Percentiles rank a stretch among this genome's conserved stretches.
Evolutionary conservation across 1,140 invertebrate genomes (phyloP).

Genomic region (Drosophila paulistorum): DNA sequence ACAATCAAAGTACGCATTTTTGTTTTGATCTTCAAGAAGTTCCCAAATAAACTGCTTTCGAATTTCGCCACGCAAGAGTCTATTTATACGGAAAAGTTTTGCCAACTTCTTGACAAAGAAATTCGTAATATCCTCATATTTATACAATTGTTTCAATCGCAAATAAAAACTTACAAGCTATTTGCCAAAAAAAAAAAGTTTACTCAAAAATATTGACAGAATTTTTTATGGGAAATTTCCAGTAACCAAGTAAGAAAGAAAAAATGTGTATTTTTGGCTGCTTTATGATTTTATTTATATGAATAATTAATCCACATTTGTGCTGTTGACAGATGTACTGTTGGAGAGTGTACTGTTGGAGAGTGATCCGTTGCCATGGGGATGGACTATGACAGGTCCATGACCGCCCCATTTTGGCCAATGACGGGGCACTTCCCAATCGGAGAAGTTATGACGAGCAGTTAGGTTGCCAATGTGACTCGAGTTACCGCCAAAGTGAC

Average conservation of each 20-base stretch:
- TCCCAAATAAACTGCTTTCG: neutral
- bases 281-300: neutral
- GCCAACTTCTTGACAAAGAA: slow-evolving; percentile 2
- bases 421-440: too few relatives aligned
- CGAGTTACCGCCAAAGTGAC: neutral
- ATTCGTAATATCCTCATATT: slow-evolving; percentile 6
- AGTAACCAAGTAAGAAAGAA: neutral
- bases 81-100: slow-evolving; percentile 11
- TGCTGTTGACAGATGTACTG: too few relatives aligned
- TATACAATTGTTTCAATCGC: slow-evolving; percentile 17
- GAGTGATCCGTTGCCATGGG: too few relatives aligned
- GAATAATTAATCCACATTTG: too few relatives aligned
- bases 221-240: neutral
- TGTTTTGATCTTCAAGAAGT: neutral
- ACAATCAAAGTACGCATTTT: slow-evolving; percentile 18
- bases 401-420: too few relatives aligned
- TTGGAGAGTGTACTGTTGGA: too few relatives aligned
- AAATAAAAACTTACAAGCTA: neutral
- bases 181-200: neutral
- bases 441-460: too few relatives aligned
- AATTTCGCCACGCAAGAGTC: neutral
- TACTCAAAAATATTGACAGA: neutral
- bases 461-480: too few relatives aligned
- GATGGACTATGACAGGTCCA: too few relatives aligned
- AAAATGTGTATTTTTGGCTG: neutral